Evolutionary conservation across 2,113 vertebrate species (phyloP).

Genomic region (Apaloderma vittatum): DNA sequence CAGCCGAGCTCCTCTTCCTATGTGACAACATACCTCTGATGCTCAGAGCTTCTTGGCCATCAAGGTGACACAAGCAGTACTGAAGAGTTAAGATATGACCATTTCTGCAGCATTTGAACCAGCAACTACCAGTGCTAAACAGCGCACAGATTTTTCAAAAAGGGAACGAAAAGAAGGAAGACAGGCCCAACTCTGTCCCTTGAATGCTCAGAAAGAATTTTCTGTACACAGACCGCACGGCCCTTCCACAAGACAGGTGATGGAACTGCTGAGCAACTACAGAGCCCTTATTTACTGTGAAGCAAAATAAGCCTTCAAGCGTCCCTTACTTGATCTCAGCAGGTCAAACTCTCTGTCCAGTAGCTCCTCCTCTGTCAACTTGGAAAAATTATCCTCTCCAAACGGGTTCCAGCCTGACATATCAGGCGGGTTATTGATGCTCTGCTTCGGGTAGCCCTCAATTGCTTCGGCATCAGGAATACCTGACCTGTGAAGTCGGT

Average conservation of each 20-base stretch:
- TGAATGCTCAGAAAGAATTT: constrained; percentile 79
- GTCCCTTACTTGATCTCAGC: constrained; percentile 97
- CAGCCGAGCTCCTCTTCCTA: constrained; percentile 41
- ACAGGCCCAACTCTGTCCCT: constrained; percentile 72
- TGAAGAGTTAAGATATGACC: constrained; percentile 19
- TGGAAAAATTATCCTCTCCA: constrained; percentile 98
- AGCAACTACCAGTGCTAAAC: constrained; percentile 22
- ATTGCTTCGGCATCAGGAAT: constrained; percentile 79
- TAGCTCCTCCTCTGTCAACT: constrained; percentile 95
- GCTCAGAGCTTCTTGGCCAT: constrained; percentile 49
- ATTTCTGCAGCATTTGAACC: constrained; percentile 36
- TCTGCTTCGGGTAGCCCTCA: constrained; percentile 79
- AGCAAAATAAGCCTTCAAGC: constrained; percentile 87
- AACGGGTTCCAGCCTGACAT: constrained; percentile 99
- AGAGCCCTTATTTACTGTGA: constrained; percentile 79
- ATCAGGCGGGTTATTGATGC: constrained; percentile 90
- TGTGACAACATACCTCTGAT: constrained; percentile 26
- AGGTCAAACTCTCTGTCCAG: constrained; percentile 97
- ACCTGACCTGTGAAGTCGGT: constrained; percentile 72
- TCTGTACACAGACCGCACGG: constrained; percentile 31
- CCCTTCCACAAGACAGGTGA: constrained; percentile 38
- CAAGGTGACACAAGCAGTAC: constrained; percentile 24
- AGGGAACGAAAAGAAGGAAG: constrained; percentile 10
- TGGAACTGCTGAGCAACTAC: constrained; percentile 62
- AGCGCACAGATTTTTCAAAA: neutral